These are phyloP conservation scores for Naso thynnoides DNA, from an alignment of 2,797 vertebrate genomes.

Conservation along the genomic window DNA sequence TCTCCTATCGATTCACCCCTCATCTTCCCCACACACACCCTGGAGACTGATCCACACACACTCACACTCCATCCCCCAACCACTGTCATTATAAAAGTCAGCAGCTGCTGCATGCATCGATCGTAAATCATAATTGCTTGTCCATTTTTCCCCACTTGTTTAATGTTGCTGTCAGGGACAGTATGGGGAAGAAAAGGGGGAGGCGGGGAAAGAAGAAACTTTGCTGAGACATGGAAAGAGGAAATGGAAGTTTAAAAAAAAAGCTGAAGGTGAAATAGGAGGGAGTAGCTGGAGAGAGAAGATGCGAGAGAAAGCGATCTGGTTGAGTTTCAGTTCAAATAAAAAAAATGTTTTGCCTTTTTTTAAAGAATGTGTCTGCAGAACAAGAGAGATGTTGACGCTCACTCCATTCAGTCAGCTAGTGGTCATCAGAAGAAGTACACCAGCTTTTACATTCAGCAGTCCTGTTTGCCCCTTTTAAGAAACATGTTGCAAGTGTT, in stretches of 20 bases:
- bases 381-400: not conserved
- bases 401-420: not conserved
- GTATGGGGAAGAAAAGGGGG: conserved; percentile 41
- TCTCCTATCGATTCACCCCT: conserved; percentile 81
- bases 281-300: not conserved
- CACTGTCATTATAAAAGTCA: conserved; percentile 86
- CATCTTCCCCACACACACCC: conserved; percentile 65
- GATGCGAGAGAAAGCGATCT: conserved; percentile 3
- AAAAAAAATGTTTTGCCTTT: not conserved
- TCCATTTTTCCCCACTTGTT: conserved; percentile 85
- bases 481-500: not conserved
- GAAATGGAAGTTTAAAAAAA: conserved; percentile 19
- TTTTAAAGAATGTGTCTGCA: not conserved
- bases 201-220: conserved; percentile 57
- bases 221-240: conserved; percentile 56
- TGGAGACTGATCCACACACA: conserved; percentile 35
- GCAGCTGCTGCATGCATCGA: conserved; percentile 83
- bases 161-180: conserved; percentile 83
- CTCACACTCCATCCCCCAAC: conserved; percentile 49
- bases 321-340: not conserved
- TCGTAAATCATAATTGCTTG: conserved; percentile 90
- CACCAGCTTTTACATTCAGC: not conserved
- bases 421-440: conserved; percentile 1
- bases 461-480: not conserved
- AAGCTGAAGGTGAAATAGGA: conserved; percentile 20